These are phyloP conservation scores for Lerema accius DNA, from an alignment of 1,140 invertebrate species.

Conservation along the genomic window DNA sequence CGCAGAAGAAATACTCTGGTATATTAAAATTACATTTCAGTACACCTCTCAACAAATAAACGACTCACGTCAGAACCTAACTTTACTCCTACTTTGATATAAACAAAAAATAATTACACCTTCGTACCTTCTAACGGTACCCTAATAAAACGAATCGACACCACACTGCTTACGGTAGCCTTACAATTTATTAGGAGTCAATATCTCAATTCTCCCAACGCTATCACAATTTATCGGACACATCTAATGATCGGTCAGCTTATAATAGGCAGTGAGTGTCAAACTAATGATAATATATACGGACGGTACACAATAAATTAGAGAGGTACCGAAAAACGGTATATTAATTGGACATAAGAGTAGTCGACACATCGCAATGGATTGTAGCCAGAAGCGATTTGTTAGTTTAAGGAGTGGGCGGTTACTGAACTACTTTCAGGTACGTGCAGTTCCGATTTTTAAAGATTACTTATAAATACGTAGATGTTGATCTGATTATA, in stretches of 20 bases:
- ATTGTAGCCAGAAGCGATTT: conserved; percentile 15
- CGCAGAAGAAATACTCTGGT: no score
- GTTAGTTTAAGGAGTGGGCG: conserved; percentile 10
- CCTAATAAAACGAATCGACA: conserved; percentile 4
- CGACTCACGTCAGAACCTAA: no score
- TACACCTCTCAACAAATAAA: no score
- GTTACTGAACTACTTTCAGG: not conserved
- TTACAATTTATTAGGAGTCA: conserved; percentile 60
- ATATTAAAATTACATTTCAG: no score
- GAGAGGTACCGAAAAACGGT: conserved; percentile 64
- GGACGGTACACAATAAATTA: conserved; percentile 71
- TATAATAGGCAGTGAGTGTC: conserved; percentile 74
- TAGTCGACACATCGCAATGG: conserved; percentile 58
- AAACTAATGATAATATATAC: conserved; percentile 79
- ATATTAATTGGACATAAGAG: conserved; percentile 77
- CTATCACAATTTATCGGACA: conserved; percentile 65
- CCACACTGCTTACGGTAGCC: conserved; percentile 45
- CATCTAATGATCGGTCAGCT: conserved; percentile 68
- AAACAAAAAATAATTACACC: no score
- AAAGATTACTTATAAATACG: not conserved
- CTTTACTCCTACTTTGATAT: no score
- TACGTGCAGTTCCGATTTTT: not conserved
- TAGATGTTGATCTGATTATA: no score
- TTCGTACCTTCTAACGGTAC: conserved; percentile 2
- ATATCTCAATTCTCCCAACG: conserved; percentile 68